phyloP scores from a whole-genome alignment of 1,140 invertebrate species.

The Proctacanthus coquilletti region DNA sequence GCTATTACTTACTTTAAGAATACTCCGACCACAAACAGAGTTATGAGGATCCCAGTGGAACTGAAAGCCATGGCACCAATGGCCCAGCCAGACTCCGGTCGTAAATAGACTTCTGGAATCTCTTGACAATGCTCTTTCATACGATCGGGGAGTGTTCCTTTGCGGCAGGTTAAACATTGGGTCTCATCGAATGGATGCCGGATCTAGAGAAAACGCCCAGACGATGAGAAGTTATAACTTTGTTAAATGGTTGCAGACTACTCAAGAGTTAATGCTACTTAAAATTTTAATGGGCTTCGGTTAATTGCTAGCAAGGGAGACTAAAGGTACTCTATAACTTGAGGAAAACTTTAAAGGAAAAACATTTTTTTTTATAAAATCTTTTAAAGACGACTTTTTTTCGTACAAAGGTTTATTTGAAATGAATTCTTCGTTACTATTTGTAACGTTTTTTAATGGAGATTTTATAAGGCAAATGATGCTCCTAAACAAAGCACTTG shows the following conservation, averaged over 20 bases:
- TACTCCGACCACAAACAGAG: slow-evolving; percentile 47
- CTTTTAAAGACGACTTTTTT: too few species aligned
- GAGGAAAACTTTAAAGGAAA: too few species aligned
- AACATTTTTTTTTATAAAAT: too few species aligned
- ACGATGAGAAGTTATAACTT: neutral
- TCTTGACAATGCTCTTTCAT: slow-evolving; percentile 55
- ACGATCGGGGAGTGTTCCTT: slow-evolving; percentile 64
- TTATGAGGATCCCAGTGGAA: slow-evolving; percentile 61
- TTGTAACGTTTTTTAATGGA: too few species aligned
- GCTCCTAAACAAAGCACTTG: too few species aligned
- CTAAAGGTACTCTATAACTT: too few species aligned
- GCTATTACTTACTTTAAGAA: slow-evolving; percentile 39
- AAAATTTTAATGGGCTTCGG: too few species aligned
- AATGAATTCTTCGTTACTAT: too few species aligned
- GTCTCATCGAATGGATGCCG: slow-evolving; percentile 63
- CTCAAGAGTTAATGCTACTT: too few species aligned
- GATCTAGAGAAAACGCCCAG: slow-evolving; percentile 39
- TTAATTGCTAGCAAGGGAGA: too few species aligned
- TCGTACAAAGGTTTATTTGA: too few species aligned
- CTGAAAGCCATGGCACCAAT: slow-evolving; percentile 77
- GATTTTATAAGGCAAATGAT: too few species aligned
- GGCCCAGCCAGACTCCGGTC: slow-evolving; percentile 66
- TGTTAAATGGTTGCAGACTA: neutral
- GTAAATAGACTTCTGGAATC: slow-evolving; percentile 73
- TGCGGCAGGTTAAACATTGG: slow-evolving; percentile 63